These are phyloP conservation scores for Megaceryle maxima DNA, from an alignment of 2,113 vertebrate genomes.

Conservation along the genomic window DNA sequence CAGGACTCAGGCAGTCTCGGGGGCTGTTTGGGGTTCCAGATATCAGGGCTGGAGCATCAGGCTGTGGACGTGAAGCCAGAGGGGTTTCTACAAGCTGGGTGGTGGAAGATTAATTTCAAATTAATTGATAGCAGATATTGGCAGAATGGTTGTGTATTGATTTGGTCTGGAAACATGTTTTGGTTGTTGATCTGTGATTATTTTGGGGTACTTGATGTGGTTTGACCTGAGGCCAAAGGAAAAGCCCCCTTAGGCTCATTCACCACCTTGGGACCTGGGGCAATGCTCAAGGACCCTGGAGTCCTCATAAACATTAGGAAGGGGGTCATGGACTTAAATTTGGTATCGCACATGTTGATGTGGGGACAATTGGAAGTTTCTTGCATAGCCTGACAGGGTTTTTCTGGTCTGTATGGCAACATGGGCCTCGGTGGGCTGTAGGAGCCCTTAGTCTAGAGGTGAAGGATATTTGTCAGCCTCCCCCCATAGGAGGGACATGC, in stretches of 20 bases:
- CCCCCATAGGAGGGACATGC: neutral
- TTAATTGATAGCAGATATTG: neutral
- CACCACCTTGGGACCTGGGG: rapidly evolving
- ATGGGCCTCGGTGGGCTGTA: neutral
- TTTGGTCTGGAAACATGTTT: neutral
- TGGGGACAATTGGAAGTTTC: neutral
- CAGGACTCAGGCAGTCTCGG: neutral
- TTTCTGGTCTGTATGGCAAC: neutral
- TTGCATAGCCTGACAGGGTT: neutral
- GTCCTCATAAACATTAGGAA: neutral
- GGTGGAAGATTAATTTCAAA: neutral
- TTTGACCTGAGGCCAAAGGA: neutral
- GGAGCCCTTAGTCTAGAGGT: neutral
- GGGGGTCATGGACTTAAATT: rapidly evolving
- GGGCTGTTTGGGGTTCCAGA: neutral
- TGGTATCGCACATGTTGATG: neutral
- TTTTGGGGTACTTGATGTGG: neutral
- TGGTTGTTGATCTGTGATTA: neutral
- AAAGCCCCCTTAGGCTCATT: neutral
- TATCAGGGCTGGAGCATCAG: neutral
- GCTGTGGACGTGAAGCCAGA: neutral
- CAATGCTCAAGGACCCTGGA: neutral
- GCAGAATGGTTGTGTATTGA: neutral
- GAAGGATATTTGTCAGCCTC: neutral
- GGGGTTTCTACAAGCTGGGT: neutral